Base-by-base conservation (phyloP, 2,797 vertebrate species). In the Anas capensis region DNA sequence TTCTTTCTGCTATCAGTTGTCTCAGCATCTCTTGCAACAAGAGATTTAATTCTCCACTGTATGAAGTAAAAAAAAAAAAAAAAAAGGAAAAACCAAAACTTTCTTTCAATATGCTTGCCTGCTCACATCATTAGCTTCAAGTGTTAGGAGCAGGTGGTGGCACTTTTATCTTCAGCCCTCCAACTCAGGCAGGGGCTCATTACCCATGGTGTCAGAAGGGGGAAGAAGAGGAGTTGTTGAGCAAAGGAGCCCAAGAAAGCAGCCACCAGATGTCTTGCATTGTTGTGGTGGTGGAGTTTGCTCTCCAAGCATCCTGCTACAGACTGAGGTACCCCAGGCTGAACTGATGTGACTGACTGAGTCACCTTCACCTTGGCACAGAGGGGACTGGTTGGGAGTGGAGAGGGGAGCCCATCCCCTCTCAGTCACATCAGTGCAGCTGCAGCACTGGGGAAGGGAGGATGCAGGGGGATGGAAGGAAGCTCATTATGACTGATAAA, bases 401-500 rank as follows among this genome's bases (percentile, higher is more conserved):
- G 44, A 92, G 71, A 94, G 62, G 78, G 86, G 75, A 94, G 65
- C 61, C 92, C 95, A 90, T 42, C 40, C 40, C 40, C 40, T 42
- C 78, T 95, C 94, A 83, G 94, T 92, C 91, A 96, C 86, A 92
- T 70, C 51, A 60, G 65, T 96, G 91, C 96, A 97, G 94, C 92
- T 97, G 95, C 78, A 96, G 94, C 93, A 38, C 93, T 92, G 75
- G 86, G 90, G 95, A 93, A 96, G 92, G 96, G 85, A 96, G 75
- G 44, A 95, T 92, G 90, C 83, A 94, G 71, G 72, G 54, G 75
- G 83, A n/a, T 0, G 13, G 86, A 95, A 95, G 90, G 38, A 66
- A 96, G 92, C 95, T 97, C 96, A 92, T 97, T 97, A 97, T 95
- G 91, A 97, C 96, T 96, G 96, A 97, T 97, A 97, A 97, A 97